Evolutionary conservation across 2,888 invertebrate species (phyloP), one percentile per base, ranked within the genome.

Genomic region (Stenchaetothrips biformis): DNA sequence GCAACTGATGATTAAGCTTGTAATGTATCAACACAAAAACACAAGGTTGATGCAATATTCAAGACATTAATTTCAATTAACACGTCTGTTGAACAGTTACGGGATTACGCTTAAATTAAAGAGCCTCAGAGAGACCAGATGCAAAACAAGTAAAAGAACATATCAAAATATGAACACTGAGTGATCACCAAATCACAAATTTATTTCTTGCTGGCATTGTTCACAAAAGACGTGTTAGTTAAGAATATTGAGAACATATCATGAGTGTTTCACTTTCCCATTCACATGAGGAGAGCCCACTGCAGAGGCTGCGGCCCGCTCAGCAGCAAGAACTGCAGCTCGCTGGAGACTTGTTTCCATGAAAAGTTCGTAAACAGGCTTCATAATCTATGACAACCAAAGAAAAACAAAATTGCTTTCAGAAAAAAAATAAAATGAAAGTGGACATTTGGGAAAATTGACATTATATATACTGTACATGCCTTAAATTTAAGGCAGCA

Each of bases 301-400:
- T 81, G 49, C 80, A 85, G 86, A 84, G 83, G 85, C 84, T 83
- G 85, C 83, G 82, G 87, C 86, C 83, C 87, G 87, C 82, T 85
- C 80, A 86, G 93, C 92, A 84, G 93, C 94, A 86, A 92, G 93
- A 79, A 90, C 91, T 83, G 94, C 94, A 84, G 94, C 94, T 87
- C 92, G 93, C 86, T 94, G 92, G 87, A 95, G 92, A 85, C 94
- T 92, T 87, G 92, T 93, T 88, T 95, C 94, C 86, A 95, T 90
- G 86, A 93, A 93, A 82, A 91, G 89, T 86, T 95, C 93, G 87
- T 95, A 95, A 83, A 92, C 87, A 83, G 95, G 95, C 87, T 94
- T 94, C 93, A 95, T 92, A 84, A 93, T 88, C 95, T 95, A 88
- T 4, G 84, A 83, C 83, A 84, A 81, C 82, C 81, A 83, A 2